These are phyloP conservation scores for Labrus mixtus DNA, from an alignment of 2,113 vertebrate species.

Conservation along the genomic window DNA sequence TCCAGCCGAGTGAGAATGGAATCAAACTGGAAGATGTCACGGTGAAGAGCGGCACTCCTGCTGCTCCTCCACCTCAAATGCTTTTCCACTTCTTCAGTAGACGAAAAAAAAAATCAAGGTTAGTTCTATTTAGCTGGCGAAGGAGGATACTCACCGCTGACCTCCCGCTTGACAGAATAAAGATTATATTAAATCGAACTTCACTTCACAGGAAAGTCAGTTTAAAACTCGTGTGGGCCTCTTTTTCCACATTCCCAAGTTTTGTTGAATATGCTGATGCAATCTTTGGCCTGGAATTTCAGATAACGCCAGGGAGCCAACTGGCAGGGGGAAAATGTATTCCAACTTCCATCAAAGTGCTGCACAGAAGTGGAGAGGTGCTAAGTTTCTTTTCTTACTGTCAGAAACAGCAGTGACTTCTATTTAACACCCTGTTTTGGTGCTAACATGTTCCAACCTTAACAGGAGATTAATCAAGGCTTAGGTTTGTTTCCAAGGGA, in stretches of 20 bases:
- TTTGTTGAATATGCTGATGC: conserved; percentile 67
- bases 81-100: background rate
- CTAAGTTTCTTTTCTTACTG: conserved; percentile 21
- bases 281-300: conserved; percentile 61
- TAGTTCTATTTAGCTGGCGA: background rate
- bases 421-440: conserved; percentile 11
- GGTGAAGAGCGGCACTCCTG: conserved; percentile 39
- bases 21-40: conserved; percentile 30
- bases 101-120: background rate
- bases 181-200: conserved; percentile 16
- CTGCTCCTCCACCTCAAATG: conserved; percentile 12
- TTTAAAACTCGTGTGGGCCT: conserved; percentile 10
- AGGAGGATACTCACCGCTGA: background rate
- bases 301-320: conserved; percentile 36
- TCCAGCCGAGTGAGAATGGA: conserved; percentile 30
- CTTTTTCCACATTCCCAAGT: conserved; percentile 43
- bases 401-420: background rate
- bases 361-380: conserved; percentile 17
- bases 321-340: conserved; percentile 38
- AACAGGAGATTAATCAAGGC: background rate
- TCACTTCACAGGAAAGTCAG: conserved; percentile 28
- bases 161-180: conserved; percentile 13
- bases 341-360: conserved; percentile 44
- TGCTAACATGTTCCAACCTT: background rate
- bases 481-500: conserved; percentile 32